Conservation (phyloP, 2,797 vertebrate genomes). For the Lepilemur ruficaudatus region DNA sequence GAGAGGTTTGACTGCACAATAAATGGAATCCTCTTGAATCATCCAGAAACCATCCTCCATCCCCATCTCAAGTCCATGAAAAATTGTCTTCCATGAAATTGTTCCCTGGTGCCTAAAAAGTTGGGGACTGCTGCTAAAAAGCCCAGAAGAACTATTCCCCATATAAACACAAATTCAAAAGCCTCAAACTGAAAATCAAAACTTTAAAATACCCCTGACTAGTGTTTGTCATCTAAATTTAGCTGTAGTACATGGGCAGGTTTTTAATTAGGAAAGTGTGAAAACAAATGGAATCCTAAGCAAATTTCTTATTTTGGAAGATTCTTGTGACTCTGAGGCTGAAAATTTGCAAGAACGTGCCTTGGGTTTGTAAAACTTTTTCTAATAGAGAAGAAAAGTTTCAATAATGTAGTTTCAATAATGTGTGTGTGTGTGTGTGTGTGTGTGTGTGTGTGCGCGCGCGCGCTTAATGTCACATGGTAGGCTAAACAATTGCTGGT, state of each 20-base stretch:
- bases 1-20: no score
- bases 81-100: no score
- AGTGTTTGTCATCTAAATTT: constrained; percentile 68
- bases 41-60: no score
- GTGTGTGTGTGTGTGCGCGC: rapidly evolving
- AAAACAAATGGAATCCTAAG: constrained; percentile 72
- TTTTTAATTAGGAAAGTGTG: constrained; percentile 78
- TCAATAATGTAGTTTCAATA: neutral
- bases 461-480: neutral
- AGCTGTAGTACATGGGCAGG: constrained; percentile 59
- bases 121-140: neutral
- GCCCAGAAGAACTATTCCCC: neutral
- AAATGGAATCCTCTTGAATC: no score
- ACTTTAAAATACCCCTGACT: constrained; percentile 57
- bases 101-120: no score
- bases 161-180: neutral
- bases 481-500: neutral
- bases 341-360: constrained; percentile 27
- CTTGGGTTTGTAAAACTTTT: constrained; percentile 52
- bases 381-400: constrained; percentile 11
- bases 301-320: constrained; percentile 73
- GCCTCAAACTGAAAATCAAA: constrained; percentile 1
- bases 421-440: rapidly evolving
- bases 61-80: no score
- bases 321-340: constrained; percentile 64